A percentile compares a stretch with the other conserved stretches of the same genome.
Conservation (phyloP, 2,888 invertebrate species). For the Synergus laeviventris region DNA sequence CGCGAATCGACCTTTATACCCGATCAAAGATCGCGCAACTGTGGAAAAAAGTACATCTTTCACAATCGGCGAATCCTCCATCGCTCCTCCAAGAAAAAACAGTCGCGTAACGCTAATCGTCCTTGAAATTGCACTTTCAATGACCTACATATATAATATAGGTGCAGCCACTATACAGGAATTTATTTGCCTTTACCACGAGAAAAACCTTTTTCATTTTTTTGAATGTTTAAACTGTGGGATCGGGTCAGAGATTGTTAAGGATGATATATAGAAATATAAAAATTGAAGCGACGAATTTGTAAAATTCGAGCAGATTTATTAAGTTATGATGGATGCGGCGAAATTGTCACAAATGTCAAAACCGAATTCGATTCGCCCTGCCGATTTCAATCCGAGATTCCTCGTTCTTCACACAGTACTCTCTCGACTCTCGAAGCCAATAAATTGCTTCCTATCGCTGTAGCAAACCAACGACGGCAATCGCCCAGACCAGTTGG, state of each 20-base stretch:
- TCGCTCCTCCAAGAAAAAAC: constrained; percentile 19
- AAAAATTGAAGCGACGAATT: not conserved
- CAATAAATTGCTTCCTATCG: constrained; percentile 69
- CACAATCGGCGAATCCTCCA: constrained; percentile 42
- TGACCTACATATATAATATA: constrained; percentile 36
- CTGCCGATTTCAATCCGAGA: constrained; percentile 60
- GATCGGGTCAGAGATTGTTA: no score
- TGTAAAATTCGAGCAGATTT: not conserved
- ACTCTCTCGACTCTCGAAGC: constrained; percentile 60
- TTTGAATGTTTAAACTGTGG: no score
- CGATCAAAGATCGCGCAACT: constrained; percentile 53
- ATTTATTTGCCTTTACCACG: constrained; percentile 9
- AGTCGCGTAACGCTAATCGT: constrained; percentile 27
- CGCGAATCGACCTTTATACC: constrained; percentile 56
- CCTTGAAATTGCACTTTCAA: constrained; percentile 40
- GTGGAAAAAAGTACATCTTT: constrained; percentile 35
- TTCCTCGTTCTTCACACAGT: constrained; percentile 57
- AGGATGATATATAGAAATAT: not conserved
- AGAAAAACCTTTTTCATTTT: no score
- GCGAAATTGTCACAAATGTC: constrained; percentile 45
- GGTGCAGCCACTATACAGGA: constrained; percentile 14
- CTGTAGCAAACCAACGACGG: constrained; percentile 61
- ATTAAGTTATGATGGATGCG: not conserved
- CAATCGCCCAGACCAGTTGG: constrained; percentile 57
- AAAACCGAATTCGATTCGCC: constrained; percentile 56